Evolutionary conservation across 2,888 invertebrate species (phyloP).

Genomic region (Trissolcus brochymenae): DNA sequence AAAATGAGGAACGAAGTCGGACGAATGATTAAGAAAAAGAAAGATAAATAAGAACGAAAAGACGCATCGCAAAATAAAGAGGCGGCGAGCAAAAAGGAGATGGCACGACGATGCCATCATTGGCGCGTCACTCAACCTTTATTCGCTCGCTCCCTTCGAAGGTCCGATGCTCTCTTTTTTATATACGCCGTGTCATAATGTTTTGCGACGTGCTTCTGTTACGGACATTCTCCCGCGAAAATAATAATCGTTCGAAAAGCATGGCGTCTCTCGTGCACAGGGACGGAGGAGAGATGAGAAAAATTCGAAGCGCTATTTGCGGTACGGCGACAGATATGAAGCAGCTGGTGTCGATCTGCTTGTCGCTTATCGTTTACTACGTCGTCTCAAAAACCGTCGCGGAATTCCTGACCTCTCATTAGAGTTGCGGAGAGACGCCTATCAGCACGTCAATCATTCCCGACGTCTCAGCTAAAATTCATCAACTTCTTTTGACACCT

Average conservation of each 20-base stretch:
- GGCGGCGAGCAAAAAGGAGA: conserved; percentile 59
- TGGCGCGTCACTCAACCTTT: conserved; percentile 72
- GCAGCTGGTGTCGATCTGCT: conserved; percentile 74
- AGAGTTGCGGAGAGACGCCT: conserved; percentile 34
- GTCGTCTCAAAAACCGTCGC: conserved; percentile 54
- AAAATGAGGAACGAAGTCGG: conserved; percentile 15
- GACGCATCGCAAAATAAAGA: conserved; percentile 40
- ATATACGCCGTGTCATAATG: conserved; percentile 68
- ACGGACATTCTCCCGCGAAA: conserved; percentile 71
- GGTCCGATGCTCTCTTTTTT: conserved; percentile 69
- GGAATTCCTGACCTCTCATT: conserved; percentile 56
- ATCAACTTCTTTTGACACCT: neutral
- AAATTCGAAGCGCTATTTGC: conserved; percentile 69
- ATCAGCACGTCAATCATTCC: conserved; percentile 42
- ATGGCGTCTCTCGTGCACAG: conserved; percentile 51
- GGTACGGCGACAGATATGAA: conserved; percentile 72
- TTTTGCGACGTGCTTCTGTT: conserved; percentile 72
- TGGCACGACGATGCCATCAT: conserved; percentile 74
- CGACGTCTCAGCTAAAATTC: conserved; percentile 8
- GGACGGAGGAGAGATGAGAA: conserved; percentile 52
- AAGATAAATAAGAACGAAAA: conserved; percentile 60
- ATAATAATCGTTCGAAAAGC: conserved; percentile 74
- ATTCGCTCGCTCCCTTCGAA: conserved; percentile 61
- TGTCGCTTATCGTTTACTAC: conserved; percentile 69
- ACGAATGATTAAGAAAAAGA: conserved; percentile 59